phyloP scores from a whole-genome alignment of 2,888 invertebrate genomes.

The Kuschelorhynchus macadamiae region DNA sequence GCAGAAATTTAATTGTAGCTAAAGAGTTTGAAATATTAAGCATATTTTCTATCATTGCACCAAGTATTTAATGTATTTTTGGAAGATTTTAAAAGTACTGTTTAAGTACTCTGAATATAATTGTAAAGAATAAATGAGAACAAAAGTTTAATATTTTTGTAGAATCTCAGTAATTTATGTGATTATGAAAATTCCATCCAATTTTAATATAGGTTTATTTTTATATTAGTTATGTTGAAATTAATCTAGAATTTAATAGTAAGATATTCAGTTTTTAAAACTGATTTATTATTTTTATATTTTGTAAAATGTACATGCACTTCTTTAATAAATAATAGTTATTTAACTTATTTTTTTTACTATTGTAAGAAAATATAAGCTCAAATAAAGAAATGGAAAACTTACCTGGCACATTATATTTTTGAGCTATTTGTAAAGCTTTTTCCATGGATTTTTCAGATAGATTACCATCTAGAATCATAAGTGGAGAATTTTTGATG shows the following conservation, averaged over 20 bases:
- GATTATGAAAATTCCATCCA: slow-evolving; percentile 18
- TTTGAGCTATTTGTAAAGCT: slow-evolving; percentile 74
- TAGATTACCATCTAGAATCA: slow-evolving; percentile 90
- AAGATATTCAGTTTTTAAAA: slow-evolving; percentile 10
- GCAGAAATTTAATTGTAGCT: too few relatives aligned
- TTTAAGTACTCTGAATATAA: too few relatives aligned
- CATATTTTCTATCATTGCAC: too few relatives aligned
- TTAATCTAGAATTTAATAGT: slow-evolving; percentile 6
- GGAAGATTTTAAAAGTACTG: too few relatives aligned
- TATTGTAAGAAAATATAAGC: background rate
- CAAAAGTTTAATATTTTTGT: slow-evolving; percentile 11
- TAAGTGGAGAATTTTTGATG: slow-evolving; percentile 77
- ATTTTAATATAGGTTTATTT: background rate
- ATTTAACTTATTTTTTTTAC: background rate
- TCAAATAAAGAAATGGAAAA: too few relatives aligned
- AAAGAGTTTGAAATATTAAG: too few relatives aligned
- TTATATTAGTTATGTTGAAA: background rate
- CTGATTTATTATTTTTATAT: slow-evolving; percentile 1
- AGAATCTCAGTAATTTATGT: background rate
- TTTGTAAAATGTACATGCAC: slow-evolving; percentile 7
- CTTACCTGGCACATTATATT: slow-evolving; percentile 79
- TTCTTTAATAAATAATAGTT: slow-evolving; percentile 14
- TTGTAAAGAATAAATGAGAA: too few relatives aligned
- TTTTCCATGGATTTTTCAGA: slow-evolving; percentile 77
- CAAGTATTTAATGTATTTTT: too few relatives aligned